A percentile compares a stretch with the other conserved stretches of the same genome.
These are phyloP conservation scores for Drosophila arawakana DNA, from an alignment of 1,140 invertebrate genomes.

Conservation along the genomic window DNA sequence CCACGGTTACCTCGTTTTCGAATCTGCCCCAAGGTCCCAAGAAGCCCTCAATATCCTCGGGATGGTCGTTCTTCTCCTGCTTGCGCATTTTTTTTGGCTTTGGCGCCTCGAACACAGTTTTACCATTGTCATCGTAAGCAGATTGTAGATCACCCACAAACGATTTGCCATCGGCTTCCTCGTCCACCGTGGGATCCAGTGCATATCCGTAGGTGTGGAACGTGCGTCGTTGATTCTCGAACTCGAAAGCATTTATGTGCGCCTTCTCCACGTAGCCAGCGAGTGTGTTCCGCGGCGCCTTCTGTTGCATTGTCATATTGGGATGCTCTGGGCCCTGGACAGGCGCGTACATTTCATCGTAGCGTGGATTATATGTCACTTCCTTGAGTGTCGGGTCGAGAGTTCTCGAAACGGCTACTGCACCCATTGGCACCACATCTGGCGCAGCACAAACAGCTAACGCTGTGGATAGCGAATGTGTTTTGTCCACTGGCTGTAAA, in stretches of 20 bases:
- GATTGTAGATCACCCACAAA: slow-evolving; percentile 88
- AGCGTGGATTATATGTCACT: slow-evolving; percentile 96
- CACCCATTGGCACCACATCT: slow-evolving; percentile 89
- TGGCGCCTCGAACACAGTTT: slow-evolving; percentile 95
- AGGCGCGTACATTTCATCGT: slow-evolving; percentile 97
- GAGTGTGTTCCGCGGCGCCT: slow-evolving; percentile 94
- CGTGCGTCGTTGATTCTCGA: slow-evolving; percentile 98
- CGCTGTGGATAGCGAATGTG: slow-evolving; percentile 85
- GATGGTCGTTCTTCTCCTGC: slow-evolving; percentile 94
- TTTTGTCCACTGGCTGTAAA: slow-evolving; percentile 84
- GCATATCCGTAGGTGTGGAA: slow-evolving; percentile 98
- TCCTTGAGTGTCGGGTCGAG: slow-evolving; percentile 92
- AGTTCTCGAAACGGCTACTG: slow-evolving; percentile 86
- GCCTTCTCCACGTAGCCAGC: slow-evolving; percentile 98
- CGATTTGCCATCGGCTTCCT: slow-evolving; percentile 87
- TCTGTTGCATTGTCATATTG: slow-evolving; percentile 94
- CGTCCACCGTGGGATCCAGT: slow-evolving; percentile 95
- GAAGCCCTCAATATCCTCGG: slow-evolving; percentile 97
- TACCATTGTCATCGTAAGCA: slow-evolving; percentile 88
- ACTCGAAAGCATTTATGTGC: slow-evolving; percentile 98
- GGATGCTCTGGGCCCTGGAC: slow-evolving; percentile 96
- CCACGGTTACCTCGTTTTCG: slow-evolving; percentile 94
- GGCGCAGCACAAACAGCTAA: slow-evolving; percentile 92
- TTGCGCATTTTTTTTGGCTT: slow-evolving; percentile 94
- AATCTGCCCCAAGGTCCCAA: slow-evolving; percentile 98